A percentile compares a stretch with the other conserved stretches of the same genome.
phyloP scores from a whole-genome alignment of 2,888 invertebrate species.

The Coecobrya sp. region DNA sequence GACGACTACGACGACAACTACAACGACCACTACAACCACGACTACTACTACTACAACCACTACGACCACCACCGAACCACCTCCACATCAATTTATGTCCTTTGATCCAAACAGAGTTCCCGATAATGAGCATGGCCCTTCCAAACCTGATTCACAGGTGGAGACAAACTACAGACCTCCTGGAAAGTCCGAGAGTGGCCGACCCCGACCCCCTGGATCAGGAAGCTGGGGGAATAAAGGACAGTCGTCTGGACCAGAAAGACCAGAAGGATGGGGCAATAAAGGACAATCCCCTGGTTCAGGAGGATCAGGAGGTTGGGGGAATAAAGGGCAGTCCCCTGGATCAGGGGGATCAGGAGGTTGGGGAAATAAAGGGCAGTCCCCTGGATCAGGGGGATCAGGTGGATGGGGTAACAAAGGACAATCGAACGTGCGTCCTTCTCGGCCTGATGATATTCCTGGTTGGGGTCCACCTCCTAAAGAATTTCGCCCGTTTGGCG shows the following conservation, averaged over 20 bases:
- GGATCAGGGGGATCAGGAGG: no score
- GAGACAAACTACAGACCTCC: constrained; percentile 55
- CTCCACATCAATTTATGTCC: constrained; percentile 73
- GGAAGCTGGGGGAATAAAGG: constrained; percentile 5
- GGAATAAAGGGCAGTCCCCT: not conserved
- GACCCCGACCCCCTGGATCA: not conserved
- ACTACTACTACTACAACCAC: constrained; percentile 72
- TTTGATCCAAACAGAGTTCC: constrained; percentile 74
- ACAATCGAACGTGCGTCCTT: constrained; percentile 38
- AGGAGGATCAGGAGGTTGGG: not conserved
- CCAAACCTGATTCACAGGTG: constrained; percentile 71
- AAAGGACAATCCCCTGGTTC: not conserved
- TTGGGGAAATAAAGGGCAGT: not conserved
- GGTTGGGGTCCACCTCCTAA: constrained; percentile 73
- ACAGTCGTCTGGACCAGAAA: no score
- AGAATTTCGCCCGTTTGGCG: constrained; percentile 66
- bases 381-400: no score
- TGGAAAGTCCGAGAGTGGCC: not conserved
- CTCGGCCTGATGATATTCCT: constrained; percentile 60
- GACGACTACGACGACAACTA: constrained; percentile 60
- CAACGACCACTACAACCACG: constrained; percentile 67
- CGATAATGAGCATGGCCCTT: constrained; percentile 72
- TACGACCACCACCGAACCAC: constrained; percentile 63
- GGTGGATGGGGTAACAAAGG: constrained; percentile 35
- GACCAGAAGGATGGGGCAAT: not conserved